These are phyloP conservation scores for Anoncus sp. DNA, from an alignment of 2,888 invertebrate species.

Conservation along the genomic window DNA sequence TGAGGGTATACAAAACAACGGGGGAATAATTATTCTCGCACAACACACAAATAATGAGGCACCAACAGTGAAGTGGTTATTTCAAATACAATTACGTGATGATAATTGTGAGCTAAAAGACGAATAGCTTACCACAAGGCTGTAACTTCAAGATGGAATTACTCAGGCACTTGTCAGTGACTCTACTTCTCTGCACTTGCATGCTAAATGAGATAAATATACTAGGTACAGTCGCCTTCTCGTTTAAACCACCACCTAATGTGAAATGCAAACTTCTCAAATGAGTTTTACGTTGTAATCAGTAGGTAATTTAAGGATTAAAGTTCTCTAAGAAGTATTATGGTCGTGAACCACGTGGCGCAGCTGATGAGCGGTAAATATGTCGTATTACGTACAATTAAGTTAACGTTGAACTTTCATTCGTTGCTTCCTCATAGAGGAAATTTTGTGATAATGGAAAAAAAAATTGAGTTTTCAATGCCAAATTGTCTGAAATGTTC, in stretches of 20 bases:
- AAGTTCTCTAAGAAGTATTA: constrained; percentile 29
- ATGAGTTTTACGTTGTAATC: constrained; percentile 49
- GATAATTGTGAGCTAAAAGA: constrained; percentile 43
- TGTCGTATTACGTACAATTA: neutral
- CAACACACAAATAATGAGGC: constrained; percentile 47
- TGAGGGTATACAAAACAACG: neutral
- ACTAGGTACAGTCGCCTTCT: constrained; percentile 21
- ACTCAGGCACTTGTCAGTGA: constrained; percentile 27
- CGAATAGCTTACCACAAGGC: constrained; percentile 17
- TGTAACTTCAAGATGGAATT: constrained; percentile 24
- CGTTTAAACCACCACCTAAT: constrained; percentile 31
- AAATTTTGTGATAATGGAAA: no score
- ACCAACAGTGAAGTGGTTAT: constrained; percentile 26
- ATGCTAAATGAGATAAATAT: constrained; percentile 47
- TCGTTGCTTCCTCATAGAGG: no score
- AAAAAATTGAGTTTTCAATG: no score
- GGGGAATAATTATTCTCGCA: constrained; percentile 30
- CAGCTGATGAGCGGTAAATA: constrained; percentile 17
- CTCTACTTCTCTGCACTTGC: constrained; percentile 15
- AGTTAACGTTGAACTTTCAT: neutral
- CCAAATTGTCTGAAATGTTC: no score
- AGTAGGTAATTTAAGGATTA: constrained; percentile 29
- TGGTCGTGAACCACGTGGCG: constrained; percentile 16
- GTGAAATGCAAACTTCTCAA: constrained; percentile 49
- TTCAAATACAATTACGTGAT: constrained; percentile 50